phyloP scores from a whole-genome alignment of 2,113 vertebrate genomes.

The Burhinus bistriatus region DNA sequence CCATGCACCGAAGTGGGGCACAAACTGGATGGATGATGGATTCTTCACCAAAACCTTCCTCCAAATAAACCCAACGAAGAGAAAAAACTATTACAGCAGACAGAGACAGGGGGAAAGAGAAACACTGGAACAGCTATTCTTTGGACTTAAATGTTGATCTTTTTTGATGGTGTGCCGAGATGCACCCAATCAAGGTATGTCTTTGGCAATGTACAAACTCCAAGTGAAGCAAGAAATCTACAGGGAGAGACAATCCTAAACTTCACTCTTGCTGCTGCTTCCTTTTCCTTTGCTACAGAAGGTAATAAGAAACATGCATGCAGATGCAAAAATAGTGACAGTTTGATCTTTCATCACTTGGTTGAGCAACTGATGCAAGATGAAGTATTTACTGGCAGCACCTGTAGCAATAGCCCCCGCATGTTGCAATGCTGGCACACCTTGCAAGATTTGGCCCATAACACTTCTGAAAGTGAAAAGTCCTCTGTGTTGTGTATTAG shows the following conservation, averaged over 20 bases:
- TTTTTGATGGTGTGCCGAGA: background rate
- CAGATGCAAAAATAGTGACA: background rate
- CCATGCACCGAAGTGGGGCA: background rate
- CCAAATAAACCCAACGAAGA: background rate
- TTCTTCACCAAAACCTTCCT: background rate
- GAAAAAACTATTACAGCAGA: background rate
- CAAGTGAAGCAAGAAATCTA: background rate
- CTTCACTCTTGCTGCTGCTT: background rate
- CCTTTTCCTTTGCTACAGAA: background rate
- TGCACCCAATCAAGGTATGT: background rate
- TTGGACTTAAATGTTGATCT: background rate
- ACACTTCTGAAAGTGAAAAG: background rate
- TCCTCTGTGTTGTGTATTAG: background rate
- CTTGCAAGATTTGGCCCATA: background rate
- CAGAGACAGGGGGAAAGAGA: background rate
- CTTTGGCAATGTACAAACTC: background rate
- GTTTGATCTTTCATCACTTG: conserved; percentile 17
- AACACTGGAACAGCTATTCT: background rate
- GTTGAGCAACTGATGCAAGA: conserved; percentile 4
- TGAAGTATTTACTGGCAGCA: conserved; percentile 31
- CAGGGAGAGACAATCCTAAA: background rate
- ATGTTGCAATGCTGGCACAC: conserved; percentile 46
- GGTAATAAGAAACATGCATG: background rate
- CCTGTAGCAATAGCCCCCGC: conserved; percentile 9
- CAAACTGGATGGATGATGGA: background rate